Conservation (phyloP, 1,140 invertebrate genomes). For the Drosophila sechellia region DNA sequence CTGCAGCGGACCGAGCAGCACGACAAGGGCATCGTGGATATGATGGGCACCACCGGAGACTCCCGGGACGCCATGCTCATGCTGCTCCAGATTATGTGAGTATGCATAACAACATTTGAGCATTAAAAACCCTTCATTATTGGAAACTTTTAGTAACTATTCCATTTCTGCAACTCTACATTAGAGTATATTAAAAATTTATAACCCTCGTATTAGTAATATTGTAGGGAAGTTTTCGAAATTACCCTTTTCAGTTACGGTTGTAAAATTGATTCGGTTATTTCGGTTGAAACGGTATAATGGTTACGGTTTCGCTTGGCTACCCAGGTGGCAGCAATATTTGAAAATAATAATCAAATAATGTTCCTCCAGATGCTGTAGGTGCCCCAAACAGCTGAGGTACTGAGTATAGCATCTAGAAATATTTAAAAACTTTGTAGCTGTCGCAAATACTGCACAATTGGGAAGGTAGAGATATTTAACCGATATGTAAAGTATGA, state of each 20-base stretch:
- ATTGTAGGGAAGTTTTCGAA: neutral
- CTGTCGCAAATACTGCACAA: too few species aligned
- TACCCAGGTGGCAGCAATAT: constrained; percentile 6
- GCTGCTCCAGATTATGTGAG: constrained; percentile 63
- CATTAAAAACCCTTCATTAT: neutral
- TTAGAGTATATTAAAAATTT: too few species aligned
- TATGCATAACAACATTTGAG: neutral
- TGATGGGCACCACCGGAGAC: constrained; percentile 26
- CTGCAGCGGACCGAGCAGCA: constrained; percentile 45
- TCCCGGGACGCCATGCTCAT: constrained; percentile 24
- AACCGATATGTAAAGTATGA: too few species aligned
- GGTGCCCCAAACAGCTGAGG: neutral
- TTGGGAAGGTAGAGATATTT: too few species aligned
- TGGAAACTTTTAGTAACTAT: neutral
- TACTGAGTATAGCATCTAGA: neutral
- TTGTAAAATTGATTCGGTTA: constrained; percentile 11
- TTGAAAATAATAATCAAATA: constrained; percentile 9
- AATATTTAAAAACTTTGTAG: too few species aligned
- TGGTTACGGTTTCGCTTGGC: constrained; percentile 9
- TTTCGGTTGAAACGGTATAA: constrained; percentile 6
- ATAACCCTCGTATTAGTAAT: neutral
- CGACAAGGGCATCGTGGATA: constrained; percentile 48
- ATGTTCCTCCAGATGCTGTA: constrained; percentile 13
- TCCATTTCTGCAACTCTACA: too few species aligned
- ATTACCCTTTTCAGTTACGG: constrained; percentile 4